Conservation (phyloP, 1,140 invertebrate genomes). For the Bicyclus anynana region DNA sequence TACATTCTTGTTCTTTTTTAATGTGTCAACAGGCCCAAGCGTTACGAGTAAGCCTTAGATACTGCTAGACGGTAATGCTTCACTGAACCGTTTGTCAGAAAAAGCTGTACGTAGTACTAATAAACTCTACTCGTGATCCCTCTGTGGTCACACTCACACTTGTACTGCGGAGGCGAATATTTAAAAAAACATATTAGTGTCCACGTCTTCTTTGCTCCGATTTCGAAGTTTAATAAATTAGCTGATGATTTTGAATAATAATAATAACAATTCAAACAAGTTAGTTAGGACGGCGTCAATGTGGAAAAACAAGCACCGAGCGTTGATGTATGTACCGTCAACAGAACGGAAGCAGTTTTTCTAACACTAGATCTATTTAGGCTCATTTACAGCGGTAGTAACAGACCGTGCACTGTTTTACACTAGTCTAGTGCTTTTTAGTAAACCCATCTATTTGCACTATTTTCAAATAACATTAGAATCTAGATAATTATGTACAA, state of each 20-base stretch:
- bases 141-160: no score
- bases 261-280: slow-evolving; percentile 11
- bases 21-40: no score
- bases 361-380: slow-evolving; percentile 27
- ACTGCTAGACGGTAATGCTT: no score
- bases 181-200: no score
- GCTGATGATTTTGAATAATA: slow-evolving; percentile 30
- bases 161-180: no score
- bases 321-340: slow-evolving; percentile 25
- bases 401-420: slow-evolving; percentile 13
- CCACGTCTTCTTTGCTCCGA: slow-evolving; percentile 11
- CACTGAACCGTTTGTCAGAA: no score
- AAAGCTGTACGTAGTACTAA: no score
- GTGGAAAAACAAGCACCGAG: slow-evolving; percentile 56
- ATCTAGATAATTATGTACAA: background rate
- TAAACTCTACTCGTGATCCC: no score
- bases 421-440: slow-evolving; percentile 15
- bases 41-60: no score
- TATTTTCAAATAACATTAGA: background rate
- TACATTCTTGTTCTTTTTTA: no score
- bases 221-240: slow-evolving; percentile 39
- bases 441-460: background rate
- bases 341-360: slow-evolving; percentile 20
- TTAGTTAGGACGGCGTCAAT: slow-evolving; percentile 44
- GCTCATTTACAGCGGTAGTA: slow-evolving; percentile 33